Base-by-base conservation (phyloP, 2,797 vertebrate genomes). In the Babyrousa celebensis region DNA sequence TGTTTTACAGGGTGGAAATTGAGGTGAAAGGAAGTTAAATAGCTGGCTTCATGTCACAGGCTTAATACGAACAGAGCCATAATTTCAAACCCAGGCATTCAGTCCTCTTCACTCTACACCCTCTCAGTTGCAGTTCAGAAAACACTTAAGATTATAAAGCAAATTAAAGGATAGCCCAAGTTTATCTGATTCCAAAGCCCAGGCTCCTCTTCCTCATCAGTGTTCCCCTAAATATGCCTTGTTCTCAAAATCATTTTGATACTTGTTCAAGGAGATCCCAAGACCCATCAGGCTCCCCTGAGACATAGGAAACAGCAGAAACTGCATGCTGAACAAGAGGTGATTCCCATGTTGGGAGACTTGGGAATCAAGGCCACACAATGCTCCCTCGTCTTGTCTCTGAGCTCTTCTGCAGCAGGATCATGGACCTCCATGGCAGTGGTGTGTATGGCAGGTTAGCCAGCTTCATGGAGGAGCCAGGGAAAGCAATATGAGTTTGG, bases 121-220 rank as follows among this genome's bases (percentile, higher is more conserved):
- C 52, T 93, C 71, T 87, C 43, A 15, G 60, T 11, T 74, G 40
- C 25, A 62, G 32, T 54, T 84, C n/a, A 29, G 25, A 79, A 94
- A 96, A 80, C 27, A 78, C n/a, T 84, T 77, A 56, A 60, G 48
- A 84, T 54, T 21, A 78, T 70, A 54, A 89, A 71, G 62, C 16
- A 89, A 27, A 58, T 8, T 8, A 54, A 36, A 43, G 3, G 12
- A 15, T 15, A 48, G 43, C 6, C 43, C 43, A 48, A 48, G 43
- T 48, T 48, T 10, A 48, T 48, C 43, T 48, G 43, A 70, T 75
- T 83, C 68, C 40, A 85, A 43, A 68, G 58, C 62, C 32, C 32
- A 88, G 48, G 32, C 25, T 90, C 27, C 23, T 70, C 62, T 65
- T 83, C 14, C 14, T 77, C 21, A 21, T 29, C 20, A 32, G 20